These are phyloP conservation scores for Spisula solida DNA, from an alignment of 2,888 invertebrate genomes.

Conservation along the genomic window DNA sequence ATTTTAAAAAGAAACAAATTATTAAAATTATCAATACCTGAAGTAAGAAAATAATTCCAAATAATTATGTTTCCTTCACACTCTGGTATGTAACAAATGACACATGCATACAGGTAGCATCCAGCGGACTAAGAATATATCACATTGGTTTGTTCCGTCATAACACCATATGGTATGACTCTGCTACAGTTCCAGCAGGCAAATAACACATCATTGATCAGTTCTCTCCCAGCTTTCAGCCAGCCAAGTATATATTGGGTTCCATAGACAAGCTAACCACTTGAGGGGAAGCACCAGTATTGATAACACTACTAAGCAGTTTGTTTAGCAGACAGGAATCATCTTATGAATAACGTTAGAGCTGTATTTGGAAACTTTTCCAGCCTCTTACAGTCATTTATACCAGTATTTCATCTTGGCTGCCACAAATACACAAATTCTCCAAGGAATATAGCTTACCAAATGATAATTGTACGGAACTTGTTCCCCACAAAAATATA, in stretches of 20 bases:
- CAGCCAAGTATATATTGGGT: constrained; percentile 19
- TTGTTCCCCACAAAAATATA: no score
- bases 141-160: background rate
- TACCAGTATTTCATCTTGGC: no score
- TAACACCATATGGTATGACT: constrained; percentile 20
- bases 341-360: constrained; percentile 4
- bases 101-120: constrained; percentile 1
- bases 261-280: constrained; percentile 12
- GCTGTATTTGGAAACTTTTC: background rate
- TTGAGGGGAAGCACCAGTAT: background rate
- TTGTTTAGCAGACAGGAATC: constrained; percentile 18
- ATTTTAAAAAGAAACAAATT: background rate
- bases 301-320: constrained; percentile 6
- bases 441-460: no score
- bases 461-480: no score
- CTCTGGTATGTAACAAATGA: background rate
- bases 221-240: background rate
- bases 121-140: background rate
- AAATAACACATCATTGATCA: constrained; percentile 2
- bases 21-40: constrained; percentile 1
- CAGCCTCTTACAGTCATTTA: background rate
- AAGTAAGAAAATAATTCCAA: background rate
- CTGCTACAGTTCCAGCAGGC: background rate
- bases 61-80: background rate
- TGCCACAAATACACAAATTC: no score